Conservation (phyloP, 1,140 invertebrate genomes). For the Proales similis region DNA sequence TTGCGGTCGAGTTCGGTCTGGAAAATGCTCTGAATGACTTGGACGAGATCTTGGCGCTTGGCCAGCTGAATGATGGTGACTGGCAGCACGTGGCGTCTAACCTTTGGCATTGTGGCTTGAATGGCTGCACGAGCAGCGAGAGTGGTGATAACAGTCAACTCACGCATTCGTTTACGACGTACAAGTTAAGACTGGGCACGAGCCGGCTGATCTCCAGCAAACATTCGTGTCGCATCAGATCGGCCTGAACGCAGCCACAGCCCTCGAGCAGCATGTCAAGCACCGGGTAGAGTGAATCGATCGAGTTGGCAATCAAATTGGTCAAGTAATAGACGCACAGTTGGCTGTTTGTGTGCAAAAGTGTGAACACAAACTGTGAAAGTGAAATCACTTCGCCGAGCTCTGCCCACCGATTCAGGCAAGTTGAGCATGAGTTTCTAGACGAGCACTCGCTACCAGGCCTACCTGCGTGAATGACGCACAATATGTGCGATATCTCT, state of each 20-base stretch:
- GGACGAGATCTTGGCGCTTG: conserved; percentile 12
- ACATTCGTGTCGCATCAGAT: conserved; percentile 10
- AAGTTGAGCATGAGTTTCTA: not conserved
- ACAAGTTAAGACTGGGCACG: conserved; percentile 6
- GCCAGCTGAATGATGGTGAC: conserved; percentile 22
- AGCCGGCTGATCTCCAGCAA: conserved; percentile 7
- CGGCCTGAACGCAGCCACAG: conserved; percentile 8
- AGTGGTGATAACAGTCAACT: not conserved
- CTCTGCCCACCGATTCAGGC: not conserved
- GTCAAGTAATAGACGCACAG: conserved; percentile 17
- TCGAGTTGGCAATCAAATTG: conserved; percentile 23
- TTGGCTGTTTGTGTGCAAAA: conserved; percentile 5
- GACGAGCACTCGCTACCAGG: not conserved
- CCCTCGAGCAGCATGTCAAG: conserved; percentile 25
- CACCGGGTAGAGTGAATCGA: conserved; percentile 29
- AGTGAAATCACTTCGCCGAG: conserved; percentile 34
- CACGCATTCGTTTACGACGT: conserved; percentile 27
- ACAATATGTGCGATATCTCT: conserved; percentile 19
- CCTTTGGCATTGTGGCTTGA: not conserved
- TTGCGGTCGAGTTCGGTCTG: conserved; percentile 29
- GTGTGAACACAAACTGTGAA: conserved; percentile 29
- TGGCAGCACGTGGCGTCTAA: conserved; percentile 15
- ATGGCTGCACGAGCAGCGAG: no score
- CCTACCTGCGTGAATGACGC: conserved; percentile 21
- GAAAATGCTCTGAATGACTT: conserved; percentile 16